Evolutionary conservation across 2,113 vertebrate genomes (phyloP).

Genomic region (Marmota flaviventris): DNA sequence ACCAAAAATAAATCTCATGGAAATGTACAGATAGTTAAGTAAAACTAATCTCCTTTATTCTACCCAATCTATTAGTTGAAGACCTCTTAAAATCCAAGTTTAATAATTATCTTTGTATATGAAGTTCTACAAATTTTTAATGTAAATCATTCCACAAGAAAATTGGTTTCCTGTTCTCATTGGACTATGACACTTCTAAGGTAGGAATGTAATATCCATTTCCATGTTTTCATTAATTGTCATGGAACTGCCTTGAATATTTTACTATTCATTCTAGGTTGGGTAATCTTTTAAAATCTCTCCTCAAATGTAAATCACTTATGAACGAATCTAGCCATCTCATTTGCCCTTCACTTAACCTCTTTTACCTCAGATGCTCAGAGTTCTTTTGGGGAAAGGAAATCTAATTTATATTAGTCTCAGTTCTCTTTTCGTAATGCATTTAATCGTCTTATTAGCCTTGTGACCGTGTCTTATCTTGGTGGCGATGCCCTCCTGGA

Average conservation of each 20-base stretch:
- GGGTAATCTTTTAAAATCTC: slow-evolving; percentile 56
- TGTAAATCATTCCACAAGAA: neutral
- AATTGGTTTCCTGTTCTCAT: slow-evolving; percentile 13
- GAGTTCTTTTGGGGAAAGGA: slow-evolving; percentile 59
- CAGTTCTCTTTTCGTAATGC: slow-evolving; percentile 40
- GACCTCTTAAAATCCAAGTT: neutral
- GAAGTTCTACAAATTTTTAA: neutral
- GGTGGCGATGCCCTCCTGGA: neutral
- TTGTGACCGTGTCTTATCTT: neutral
- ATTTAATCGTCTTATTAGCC: slow-evolving; percentile 63
- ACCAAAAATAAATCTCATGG: neutral
- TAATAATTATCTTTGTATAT: neutral
- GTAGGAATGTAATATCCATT: slow-evolving; percentile 18
- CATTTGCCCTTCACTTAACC: slow-evolving; percentile 71
- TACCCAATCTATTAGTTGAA: neutral
- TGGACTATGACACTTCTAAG: neutral
- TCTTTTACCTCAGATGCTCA: slow-evolving; percentile 48
- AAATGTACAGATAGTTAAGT: neutral
- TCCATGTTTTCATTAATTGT: slow-evolving; percentile 35
- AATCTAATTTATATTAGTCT: slow-evolving; percentile 71
- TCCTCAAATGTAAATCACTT: slow-evolving; percentile 53
- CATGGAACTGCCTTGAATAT: slow-evolving; percentile 38
- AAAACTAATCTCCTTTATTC: neutral
- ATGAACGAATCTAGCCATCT: slow-evolving; percentile 45
- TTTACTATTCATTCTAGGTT: slow-evolving; percentile 52